phyloP scores from a whole-genome alignment of 2,888 invertebrate genomes.

The Schizotus pectinicornis region DNA sequence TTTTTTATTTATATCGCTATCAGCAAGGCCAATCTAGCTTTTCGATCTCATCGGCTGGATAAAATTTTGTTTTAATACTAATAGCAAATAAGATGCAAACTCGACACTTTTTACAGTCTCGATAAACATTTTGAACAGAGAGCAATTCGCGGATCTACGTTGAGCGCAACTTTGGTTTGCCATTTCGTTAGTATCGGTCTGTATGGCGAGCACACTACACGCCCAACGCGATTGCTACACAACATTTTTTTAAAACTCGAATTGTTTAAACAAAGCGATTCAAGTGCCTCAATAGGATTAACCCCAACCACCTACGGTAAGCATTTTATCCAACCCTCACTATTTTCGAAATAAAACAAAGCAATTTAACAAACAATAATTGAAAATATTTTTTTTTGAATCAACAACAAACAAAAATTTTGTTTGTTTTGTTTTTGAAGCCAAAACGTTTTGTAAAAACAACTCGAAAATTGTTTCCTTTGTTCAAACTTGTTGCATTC shows the following conservation, averaged over 20 bases:
- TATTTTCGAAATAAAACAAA: not conserved
- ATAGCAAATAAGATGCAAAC: constrained; percentile 13
- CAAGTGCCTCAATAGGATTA: not conserved
- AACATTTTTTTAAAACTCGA: constrained; percentile 2
- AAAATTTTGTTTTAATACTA: constrained; percentile 3
- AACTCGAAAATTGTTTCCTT: no score
- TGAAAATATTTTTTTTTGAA: not conserved
- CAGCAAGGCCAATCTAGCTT: not conserved
- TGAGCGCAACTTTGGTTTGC: constrained; percentile 34
- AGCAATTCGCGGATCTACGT: constrained; percentile 33
- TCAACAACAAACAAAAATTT: not conserved
- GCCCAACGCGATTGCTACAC: constrained; percentile 27
- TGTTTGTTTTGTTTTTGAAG: no score
- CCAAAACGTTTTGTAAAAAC: no score
- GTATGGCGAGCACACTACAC: constrained; percentile 31
- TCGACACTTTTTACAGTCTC: constrained; percentile 1
- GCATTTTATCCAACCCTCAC: not conserved
- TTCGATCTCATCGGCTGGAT: not conserved
- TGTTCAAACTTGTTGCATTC: no score
- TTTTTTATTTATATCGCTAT: constrained; percentile 5
- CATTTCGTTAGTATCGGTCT: constrained; percentile 35
- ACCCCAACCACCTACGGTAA: constrained; percentile 1
- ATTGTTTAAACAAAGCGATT: constrained; percentile 6
- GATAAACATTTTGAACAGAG: constrained; percentile 23
- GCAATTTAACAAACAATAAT: not conserved